Conservation (phyloP, 2,888 invertebrate species). For the Rhodophaea formosa region DNA sequence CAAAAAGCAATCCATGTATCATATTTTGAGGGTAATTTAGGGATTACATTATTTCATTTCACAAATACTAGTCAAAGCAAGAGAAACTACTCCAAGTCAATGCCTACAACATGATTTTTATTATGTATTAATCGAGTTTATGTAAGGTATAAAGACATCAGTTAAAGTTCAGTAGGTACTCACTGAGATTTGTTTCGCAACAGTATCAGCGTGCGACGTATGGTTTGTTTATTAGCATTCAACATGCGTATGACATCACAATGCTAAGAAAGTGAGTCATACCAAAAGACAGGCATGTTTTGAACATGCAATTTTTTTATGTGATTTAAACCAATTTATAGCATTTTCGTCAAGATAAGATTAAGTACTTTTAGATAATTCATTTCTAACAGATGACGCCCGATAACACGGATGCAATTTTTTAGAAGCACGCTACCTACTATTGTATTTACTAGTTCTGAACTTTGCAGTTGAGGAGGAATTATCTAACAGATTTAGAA, state of each 20-base stretch:
- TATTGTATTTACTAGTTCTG: background rate
- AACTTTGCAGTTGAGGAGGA: background rate
- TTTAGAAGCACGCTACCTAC: background rate
- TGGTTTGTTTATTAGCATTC: constrained; percentile 57
- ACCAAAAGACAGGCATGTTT: constrained; percentile 15
- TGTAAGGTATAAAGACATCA: background rate
- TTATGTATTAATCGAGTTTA: too few relatives aligned
- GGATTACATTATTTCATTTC: too few relatives aligned
- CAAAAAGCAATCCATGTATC: too few relatives aligned
- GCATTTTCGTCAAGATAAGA: background rate
- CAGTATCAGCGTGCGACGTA: constrained; percentile 35
- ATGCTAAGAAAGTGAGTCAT: constrained; percentile 67
- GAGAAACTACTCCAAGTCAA: too few relatives aligned
- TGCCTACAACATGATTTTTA: too few relatives aligned
- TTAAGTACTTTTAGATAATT: background rate
- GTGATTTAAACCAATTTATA: constrained; percentile 19
- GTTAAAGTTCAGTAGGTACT: background rate
- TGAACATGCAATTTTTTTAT: background rate
- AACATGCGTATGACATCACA: constrained; percentile 70
- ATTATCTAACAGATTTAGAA: background rate
- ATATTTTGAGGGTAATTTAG: too few relatives aligned
- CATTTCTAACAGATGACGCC: constrained; percentile 27
- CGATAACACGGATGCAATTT: constrained; percentile 22
- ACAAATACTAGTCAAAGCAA: too few relatives aligned
- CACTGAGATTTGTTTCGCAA: constrained; percentile 13